These are phyloP conservation scores for Thalassaphorura encarpata DNA, from an alignment of 1,140 invertebrate genomes.

Conservation along the genomic window DNA sequence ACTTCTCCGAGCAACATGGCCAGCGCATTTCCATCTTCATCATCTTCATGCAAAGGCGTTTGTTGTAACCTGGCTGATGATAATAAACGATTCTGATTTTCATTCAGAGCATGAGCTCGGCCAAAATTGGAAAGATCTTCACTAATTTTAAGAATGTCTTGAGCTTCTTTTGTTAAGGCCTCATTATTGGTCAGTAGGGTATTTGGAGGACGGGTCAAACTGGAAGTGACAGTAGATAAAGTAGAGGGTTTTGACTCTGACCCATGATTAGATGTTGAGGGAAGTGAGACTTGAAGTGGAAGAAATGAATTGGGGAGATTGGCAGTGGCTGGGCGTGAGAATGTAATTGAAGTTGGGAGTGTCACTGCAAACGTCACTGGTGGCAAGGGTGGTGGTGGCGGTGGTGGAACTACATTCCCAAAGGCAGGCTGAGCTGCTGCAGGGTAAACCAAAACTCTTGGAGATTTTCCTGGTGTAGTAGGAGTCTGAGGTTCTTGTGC, in stretches of 20 bases:
- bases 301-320: not conserved
- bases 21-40: slow-evolving; percentile 12
- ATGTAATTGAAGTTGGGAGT: slow-evolving; percentile 39
- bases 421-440: slow-evolving; percentile 31
- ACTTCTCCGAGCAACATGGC: slow-evolving; percentile 23
- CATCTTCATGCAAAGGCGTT: not conserved
- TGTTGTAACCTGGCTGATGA: slow-evolving; percentile 1
- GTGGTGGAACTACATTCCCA: slow-evolving; percentile 23
- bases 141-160: slow-evolving; percentile 29
- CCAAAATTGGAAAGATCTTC: slow-evolving; percentile 30
- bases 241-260: not conserved
- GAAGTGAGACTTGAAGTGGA: not conserved
- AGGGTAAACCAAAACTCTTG: slow-evolving; percentile 39
- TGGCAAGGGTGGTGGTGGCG: slow-evolving; percentile 42
- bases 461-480: slow-evolving; percentile 44
- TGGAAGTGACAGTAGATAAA: slow-evolving; percentile 15
- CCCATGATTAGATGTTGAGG: not conserved
- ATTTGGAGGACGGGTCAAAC: not conserved
- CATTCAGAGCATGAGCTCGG: slow-evolving; percentile 15
- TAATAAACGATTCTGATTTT: not conserved
- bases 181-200: slow-evolving; percentile 3
- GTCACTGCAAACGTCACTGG: slow-evolving; percentile 42
- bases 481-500: slow-evolving; percentile 64
- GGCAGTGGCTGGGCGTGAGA: slow-evolving; percentile 13
- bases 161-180: slow-evolving; percentile 25